Conservation (phyloP, 1,140 invertebrate genomes). For the Caerostris extrusa region DNA sequence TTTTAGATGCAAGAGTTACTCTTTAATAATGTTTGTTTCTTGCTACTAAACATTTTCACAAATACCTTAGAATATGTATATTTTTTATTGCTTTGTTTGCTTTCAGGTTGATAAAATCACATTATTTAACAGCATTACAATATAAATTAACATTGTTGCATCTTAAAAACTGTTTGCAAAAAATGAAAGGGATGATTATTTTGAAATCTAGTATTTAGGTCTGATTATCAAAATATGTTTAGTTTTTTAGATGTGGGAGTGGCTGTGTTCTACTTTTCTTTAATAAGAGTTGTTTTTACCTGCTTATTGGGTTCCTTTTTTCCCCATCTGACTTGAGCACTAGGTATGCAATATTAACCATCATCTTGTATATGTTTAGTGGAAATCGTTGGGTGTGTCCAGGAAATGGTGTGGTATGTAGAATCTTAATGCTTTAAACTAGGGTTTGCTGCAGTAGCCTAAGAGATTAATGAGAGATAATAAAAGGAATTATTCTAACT, state of each 20-base stretch:
- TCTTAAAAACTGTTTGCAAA: too few species aligned
- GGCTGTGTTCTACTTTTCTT: constrained; percentile 6
- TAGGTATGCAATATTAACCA: constrained; percentile 1
- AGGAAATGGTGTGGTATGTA: constrained; percentile 67
- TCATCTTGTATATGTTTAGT: constrained; percentile 66
- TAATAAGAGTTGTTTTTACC: constrained; percentile 28
- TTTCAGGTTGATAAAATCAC: too few species aligned
- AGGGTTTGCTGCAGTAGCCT: neutral
- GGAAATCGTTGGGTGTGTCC: constrained; percentile 66
- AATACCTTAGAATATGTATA: too few species aligned
- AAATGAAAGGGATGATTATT: too few species aligned
- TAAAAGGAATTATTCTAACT: constrained; percentile 60
- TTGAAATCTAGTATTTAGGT: too few species aligned
- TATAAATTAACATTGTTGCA: too few species aligned
- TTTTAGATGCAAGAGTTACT: too few species aligned
- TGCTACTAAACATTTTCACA: too few species aligned
- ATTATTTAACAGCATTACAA: too few species aligned
- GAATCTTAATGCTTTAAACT: constrained; percentile 67
- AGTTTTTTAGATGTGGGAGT: constrained; percentile 1
- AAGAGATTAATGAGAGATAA: constrained; percentile 40
- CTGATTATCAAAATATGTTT: too few species aligned
- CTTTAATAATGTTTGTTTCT: too few species aligned
- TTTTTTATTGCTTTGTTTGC: too few species aligned
- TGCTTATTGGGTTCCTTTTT: constrained; percentile 8
- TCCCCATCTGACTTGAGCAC: constrained; percentile 10